A percentile compares a stretch with the other conserved stretches of the same genome.
phyloP scores from a whole-genome alignment of 2,888 invertebrate species.

The Zaprionus bogoriensis region DNA sequence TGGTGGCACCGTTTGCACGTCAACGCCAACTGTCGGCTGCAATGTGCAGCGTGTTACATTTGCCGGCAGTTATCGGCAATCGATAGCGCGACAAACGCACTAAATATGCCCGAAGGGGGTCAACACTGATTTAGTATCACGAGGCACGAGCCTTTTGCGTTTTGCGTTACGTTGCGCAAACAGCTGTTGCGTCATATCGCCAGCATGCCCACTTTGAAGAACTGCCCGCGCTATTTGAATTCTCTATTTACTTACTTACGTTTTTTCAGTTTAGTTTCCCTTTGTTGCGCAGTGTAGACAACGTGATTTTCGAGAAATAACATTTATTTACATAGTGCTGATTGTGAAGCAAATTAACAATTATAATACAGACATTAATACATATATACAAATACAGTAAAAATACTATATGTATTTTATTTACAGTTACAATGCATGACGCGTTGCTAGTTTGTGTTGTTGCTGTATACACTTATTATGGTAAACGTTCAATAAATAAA shows the following conservation, averaged over 20 bases:
- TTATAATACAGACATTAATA: conserved; percentile 3
- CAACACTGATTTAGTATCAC: background rate
- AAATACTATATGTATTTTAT: conserved; percentile 10
- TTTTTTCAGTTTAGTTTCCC: too few species aligned
- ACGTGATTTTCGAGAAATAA: conserved; percentile 27
- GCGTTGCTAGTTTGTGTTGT: conserved; percentile 9
- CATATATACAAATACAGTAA: conserved; percentile 9
- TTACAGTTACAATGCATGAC: conserved; percentile 24
- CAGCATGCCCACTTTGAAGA: background rate
- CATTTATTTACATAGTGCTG: conserved; percentile 33
- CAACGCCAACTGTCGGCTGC: conserved; percentile 38
- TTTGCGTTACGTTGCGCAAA: conserved; percentile 9
- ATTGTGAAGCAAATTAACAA: conserved; percentile 19
- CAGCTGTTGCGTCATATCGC: background rate
- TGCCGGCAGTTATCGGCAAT: conserved; percentile 19
- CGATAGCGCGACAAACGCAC: conserved; percentile 18
- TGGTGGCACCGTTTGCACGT: conserved; percentile 38
- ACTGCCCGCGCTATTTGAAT: conserved; percentile 3
- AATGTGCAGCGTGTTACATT: background rate
- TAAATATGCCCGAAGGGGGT: conserved; percentile 5
- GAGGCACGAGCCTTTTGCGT: background rate
- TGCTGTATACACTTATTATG: too few species aligned
- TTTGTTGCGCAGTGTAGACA: background rate
- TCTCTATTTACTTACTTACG: background rate
- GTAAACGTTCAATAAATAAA: conserved; percentile 65